Conservation (phyloP, 2,797 vertebrate genomes). For the Molossus molossus region DNA sequence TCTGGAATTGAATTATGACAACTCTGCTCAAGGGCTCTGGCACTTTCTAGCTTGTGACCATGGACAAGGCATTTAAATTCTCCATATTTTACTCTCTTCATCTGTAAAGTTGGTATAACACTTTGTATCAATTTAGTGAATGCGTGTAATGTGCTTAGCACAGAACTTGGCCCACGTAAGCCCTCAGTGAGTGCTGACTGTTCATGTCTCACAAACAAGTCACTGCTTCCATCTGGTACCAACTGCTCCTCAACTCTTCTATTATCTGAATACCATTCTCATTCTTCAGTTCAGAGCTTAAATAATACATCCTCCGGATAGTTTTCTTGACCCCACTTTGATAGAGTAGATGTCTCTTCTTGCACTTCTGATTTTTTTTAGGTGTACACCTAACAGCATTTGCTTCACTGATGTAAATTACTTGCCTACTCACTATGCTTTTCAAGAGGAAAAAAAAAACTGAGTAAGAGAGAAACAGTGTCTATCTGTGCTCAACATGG, state of each 20-base stretch:
- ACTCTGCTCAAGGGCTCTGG: not conserved
- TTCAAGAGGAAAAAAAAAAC: not conserved
- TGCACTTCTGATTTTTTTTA: not conserved
- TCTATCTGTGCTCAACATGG: not conserved
- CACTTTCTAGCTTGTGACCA: not conserved
- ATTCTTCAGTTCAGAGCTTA: not conserved
- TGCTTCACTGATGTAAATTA: not conserved
- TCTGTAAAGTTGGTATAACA: not conserved
- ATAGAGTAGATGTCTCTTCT: not conserved
- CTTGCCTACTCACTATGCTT: not conserved
- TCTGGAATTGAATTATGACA: not conserved
- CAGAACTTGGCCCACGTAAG: not conserved
- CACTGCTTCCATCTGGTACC: not conserved
- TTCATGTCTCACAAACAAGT: not conserved
- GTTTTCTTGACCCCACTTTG: not conserved
- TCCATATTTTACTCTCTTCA: not conserved
- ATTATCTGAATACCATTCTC: not conserved
- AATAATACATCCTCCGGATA: not conserved
- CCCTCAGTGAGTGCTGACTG: not conserved
- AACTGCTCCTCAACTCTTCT: not conserved
- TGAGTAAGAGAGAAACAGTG: not conserved
- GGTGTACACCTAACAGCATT: not conserved
- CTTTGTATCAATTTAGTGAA: not conserved
- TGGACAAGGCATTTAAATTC: not conserved
- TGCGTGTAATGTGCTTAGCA: not conserved